Percentiles rank a stretch among this genome's conserved stretches.
Conservation (phyloP, 2,113 vertebrate species). For the Ramphastos sulfuratus region DNA sequence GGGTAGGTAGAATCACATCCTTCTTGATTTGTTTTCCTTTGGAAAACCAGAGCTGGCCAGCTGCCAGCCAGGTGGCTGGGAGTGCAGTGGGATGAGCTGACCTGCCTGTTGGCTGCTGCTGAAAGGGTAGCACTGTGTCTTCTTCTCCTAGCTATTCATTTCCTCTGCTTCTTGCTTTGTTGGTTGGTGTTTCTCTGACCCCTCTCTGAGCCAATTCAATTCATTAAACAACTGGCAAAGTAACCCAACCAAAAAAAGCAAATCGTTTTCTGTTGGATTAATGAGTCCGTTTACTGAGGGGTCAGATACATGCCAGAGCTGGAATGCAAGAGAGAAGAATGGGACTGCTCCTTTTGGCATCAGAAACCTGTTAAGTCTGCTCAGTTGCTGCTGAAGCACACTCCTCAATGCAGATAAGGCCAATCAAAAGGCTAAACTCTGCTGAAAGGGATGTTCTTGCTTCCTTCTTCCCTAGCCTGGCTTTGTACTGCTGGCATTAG, state of each 20-base stretch:
- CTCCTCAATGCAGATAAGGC: conserved; percentile 42
- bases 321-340: conserved; percentile 40
- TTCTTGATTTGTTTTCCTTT: background rate
- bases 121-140: background rate
- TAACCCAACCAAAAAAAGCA: conserved; percentile 20
- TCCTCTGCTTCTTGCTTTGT: background rate
- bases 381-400: conserved; percentile 8
- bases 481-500: conserved; percentile 52
- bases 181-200: conserved; percentile 20
- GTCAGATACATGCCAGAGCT: conserved; percentile 9
- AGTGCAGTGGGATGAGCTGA: background rate
- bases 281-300: conserved; percentile 6
- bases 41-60: background rate
- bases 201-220: conserved; percentile 8
- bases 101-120: background rate
- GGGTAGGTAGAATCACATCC: background rate
- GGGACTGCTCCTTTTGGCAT: conserved; percentile 58
- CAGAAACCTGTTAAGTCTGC: conserved; percentile 35
- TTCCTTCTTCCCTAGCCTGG: conserved; percentile 49
- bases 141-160: background rate
- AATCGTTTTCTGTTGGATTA: conserved; percentile 15
- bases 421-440: conserved; percentile 59
- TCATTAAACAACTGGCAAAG: conserved; percentile 33
- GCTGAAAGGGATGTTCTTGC: conserved; percentile 61
- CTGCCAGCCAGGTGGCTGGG: background rate